Conservation (phyloP, 1,140 invertebrate species). For the Drosophila sp. region DNA sequence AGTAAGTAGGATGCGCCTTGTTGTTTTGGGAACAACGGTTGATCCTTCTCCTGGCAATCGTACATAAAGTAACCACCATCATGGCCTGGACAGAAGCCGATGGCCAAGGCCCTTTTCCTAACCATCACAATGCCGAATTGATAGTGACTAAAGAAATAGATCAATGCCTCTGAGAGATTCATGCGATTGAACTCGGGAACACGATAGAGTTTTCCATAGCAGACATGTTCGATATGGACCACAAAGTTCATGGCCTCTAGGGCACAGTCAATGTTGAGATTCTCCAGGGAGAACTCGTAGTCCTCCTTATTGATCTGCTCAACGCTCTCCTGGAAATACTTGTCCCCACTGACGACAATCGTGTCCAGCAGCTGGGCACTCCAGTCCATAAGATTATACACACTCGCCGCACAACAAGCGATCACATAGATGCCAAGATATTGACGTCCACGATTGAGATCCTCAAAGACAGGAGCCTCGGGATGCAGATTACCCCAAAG, state of each 20-base stretch:
- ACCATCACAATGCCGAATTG: conserved; percentile 86
- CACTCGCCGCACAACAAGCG: conserved; percentile 86
- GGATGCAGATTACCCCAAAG: conserved; percentile 87
- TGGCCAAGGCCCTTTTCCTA: conserved; percentile 86
- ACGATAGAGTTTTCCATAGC: conserved; percentile 87
- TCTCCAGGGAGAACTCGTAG: conserved; percentile 86
- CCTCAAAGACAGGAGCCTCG: conserved; percentile 84
- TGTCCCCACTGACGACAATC: conserved; percentile 86
- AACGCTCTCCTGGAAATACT: conserved; percentile 86
- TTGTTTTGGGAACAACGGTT: conserved; percentile 86
- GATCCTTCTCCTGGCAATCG: conserved; percentile 87
- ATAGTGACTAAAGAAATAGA: conserved; percentile 86
- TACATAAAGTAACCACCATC: conserved; percentile 87
- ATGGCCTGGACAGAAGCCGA: conserved; percentile 85
- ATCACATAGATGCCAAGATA: conserved; percentile 86
- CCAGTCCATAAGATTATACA: conserved; percentile 87
- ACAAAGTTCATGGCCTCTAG: conserved; percentile 86
- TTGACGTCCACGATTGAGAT: conserved; percentile 85
- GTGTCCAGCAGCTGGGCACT: conserved; percentile 87
- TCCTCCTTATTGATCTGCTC: conserved; percentile 85
- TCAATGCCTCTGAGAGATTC: conserved; percentile 87
- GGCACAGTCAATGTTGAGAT: conserved; percentile 84
- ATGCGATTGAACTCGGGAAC: conserved; percentile 85
- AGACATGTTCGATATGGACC: conserved; percentile 86
- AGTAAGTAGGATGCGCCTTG: conserved; percentile 86